Evolutionary conservation across 2,797 vertebrate species (phyloP), one percentile per base, ranked within the genome.

Genomic region (Acridotheres tristis): DNA sequence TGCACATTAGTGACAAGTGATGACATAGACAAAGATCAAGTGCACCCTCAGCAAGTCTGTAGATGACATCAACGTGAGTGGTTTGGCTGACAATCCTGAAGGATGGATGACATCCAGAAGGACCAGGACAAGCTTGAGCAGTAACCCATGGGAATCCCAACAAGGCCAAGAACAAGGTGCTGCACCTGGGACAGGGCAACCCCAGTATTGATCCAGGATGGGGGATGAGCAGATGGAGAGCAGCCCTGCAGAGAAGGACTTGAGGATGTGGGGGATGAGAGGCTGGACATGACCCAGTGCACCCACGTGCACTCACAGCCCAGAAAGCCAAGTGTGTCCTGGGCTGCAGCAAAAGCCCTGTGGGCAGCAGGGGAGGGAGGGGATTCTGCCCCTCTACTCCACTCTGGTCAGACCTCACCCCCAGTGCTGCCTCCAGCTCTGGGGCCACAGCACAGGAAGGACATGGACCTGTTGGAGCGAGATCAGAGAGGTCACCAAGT

Each of bases 381-480:
- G 50, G 34, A 32, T 26, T 47, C n/a, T 74, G 61, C 40, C 40
- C n/a, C n/a, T 66, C 61, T 75, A 53, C 85, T 53, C 40, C 54
- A 47, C 68, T 66, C 68, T 66, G 61, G 13, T 53, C 20, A 80
- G 53, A 30, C 40, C 61, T 40, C 68, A 47, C 10, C 11, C 32
- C 30, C 47, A 74, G 68, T 2, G 61, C 77, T 74, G 34, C 30
- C 34, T 42, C 40, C 68, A 67, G 61, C 47, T 53, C 61, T 74
- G 85, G 54, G 53, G 25, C 40, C 14, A 10, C 68, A 85, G 48
- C 30, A 86, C 20, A 62, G 34, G 29, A 34, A 40, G 34, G 34
- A 62, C 61, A 54, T 2, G 40, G 40, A 42, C 1, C 26, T 48
- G 15, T 1, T n/a, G 26, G 26, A 68, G 2, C 0, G 0, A 68